A percentile compares a stretch with the other conserved stretches of the same genome.
Evolutionary conservation across 2,888 invertebrate species (phyloP).

Genomic region (Carabus problematicus): DNA sequence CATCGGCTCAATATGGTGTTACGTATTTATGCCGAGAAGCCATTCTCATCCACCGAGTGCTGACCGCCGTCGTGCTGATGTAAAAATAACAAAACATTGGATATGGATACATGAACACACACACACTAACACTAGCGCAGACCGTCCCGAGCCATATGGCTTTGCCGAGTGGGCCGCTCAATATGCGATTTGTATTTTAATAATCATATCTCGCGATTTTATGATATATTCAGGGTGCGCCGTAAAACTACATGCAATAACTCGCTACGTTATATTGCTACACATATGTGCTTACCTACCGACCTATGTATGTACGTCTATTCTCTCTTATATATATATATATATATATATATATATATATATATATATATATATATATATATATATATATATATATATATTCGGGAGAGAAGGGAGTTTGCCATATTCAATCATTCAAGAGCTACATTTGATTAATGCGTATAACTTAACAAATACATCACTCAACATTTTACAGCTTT

Average conservation of each 20-base stretch:
- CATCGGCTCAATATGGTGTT: background rate
- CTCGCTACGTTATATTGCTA: no score
- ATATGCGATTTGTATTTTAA: slow-evolving; percentile 12
- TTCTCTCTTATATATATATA: background rate
- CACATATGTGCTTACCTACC: no score
- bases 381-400: slow-evolving; percentile 7
- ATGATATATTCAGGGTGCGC: slow-evolving; percentile 2
- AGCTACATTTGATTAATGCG: no score
- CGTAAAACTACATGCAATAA: background rate
- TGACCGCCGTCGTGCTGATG: background rate
- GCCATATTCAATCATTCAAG: no score
- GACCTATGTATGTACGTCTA: no score
- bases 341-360: background rate
- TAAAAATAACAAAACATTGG: background rate
- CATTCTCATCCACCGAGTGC: background rate
- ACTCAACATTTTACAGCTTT: no score
- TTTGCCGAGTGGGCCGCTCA: slow-evolving; percentile 1
- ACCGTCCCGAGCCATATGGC: slow-evolving; percentile 7
- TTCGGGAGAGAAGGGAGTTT: background rate
- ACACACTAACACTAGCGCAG: background rate
- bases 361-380: slow-evolving; percentile 4
- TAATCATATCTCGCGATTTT: slow-evolving; percentile 8
- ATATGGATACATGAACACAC: background rate
- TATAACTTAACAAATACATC: no score
- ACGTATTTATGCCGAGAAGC: slow-evolving; percentile 2